These are phyloP conservation scores for Coranthus polyacanthus DNA, from an alignment of 2,797 vertebrate species.

Conservation along the genomic window DNA sequence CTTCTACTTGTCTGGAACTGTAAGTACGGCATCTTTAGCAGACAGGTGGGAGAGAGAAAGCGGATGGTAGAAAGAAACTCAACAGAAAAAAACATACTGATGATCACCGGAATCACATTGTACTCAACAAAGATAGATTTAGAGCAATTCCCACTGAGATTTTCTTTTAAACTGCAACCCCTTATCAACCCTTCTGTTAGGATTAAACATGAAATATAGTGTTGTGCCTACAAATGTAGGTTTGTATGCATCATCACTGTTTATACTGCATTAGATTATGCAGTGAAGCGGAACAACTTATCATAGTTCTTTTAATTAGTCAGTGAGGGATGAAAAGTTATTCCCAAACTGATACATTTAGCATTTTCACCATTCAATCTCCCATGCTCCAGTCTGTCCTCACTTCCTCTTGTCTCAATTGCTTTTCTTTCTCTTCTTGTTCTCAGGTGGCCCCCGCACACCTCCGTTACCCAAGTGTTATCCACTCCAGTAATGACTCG, in stretches of 20 bases:
- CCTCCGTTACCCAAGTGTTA: slow-evolving; percentile 51
- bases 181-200: slow-evolving; percentile 43
- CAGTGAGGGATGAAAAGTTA: slow-evolving; percentile 64
- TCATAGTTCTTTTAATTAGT: slow-evolving; percentile 72
- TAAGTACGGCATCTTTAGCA: slow-evolving; percentile 40
- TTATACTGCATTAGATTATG: slow-evolving; percentile 55
- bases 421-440: slow-evolving; percentile 60
- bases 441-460: slow-evolving; percentile 27
- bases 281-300: slow-evolving; percentile 68
- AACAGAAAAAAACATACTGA: slow-evolving; percentile 8
- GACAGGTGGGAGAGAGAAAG: slow-evolving; percentile 19
- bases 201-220: slow-evolving; percentile 58
- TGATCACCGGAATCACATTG: slow-evolving; percentile 30
- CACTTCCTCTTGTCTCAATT: slow-evolving; percentile 63
- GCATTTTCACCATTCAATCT: slow-evolving; percentile 57
- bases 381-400: slow-evolving; percentile 39
- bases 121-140: slow-evolving; percentile 36
- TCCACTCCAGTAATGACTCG: slow-evolving; percentile 67
- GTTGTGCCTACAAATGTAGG: slow-evolving; percentile 43
- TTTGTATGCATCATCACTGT: slow-evolving; percentile 55
- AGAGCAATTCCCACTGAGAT: slow-evolving; percentile 20
- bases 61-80: slow-evolving; percentile 16
- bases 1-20: slow-evolving; percentile 29
- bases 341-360: slow-evolving; percentile 66
- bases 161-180: slow-evolving; percentile 17